Base-by-base conservation (phyloP, 2,113 vertebrate species). In the Calidris pugnax region DNA sequence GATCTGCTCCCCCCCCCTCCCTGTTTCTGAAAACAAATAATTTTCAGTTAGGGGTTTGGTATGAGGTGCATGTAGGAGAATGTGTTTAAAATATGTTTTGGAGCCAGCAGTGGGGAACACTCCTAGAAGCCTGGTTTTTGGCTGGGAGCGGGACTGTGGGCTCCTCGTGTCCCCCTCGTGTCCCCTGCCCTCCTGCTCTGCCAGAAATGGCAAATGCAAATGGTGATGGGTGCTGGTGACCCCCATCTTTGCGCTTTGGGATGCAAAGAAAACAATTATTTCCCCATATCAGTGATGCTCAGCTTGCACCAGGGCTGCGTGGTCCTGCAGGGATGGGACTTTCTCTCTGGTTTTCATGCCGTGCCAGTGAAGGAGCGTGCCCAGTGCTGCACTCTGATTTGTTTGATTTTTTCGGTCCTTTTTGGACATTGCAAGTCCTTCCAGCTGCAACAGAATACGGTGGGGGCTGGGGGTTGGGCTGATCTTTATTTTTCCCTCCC, bases 281-380 rank as follows among this genome's bases (percentile, higher is more conserved):
- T 3, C 63, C 79, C 62, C 56, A 51, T 39, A 11, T 14, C 81
- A 63, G 68, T 2, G 33, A 32, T 19, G 55, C 85, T 89, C 7
- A 0, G 57, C 33, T 85, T 1, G 1, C 1, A 1, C 53, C 0
- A 3, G 28, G 60, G 59, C 45, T 41, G 66, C 20, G 3, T 13
- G 66, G 63, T 71, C 50, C 55, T 12, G 9, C 1, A 2, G 69
- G 77, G 45, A 53, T 11, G 26, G 74, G 27, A 4, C 22, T 72
- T 67, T 51, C 64, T 63, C 37, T 35, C 45, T 71, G 47, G 5
- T 55, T 24, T 86, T 35, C 69, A 23, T 0, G 1, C 48, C 0
- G 2, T 68, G 50, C 35, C 57, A 45, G 6, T 8, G 32, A 63
- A 19, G 4, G 39, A 63, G 19, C 3, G 12, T 35, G 59, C 27